A percentile compares a stretch with the other conserved stretches of the same genome.
Evolutionary conservation across 2,113 vertebrate genomes (phyloP).

Genomic region (Antechinus stuartii): DNA sequence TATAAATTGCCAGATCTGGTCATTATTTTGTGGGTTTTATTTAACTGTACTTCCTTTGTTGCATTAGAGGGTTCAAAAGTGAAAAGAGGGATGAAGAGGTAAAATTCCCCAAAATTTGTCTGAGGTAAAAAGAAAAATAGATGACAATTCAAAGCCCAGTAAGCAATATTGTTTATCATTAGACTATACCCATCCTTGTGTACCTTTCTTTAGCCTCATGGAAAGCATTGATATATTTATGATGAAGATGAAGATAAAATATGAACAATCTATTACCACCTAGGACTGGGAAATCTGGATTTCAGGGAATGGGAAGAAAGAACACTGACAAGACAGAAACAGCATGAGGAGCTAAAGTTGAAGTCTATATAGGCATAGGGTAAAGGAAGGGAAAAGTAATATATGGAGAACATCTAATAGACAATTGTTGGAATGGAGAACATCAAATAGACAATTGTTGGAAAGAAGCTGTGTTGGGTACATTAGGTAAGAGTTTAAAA

Average conservation of each 20-base stretch:
- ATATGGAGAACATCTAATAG: background rate
- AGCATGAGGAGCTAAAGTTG: background rate
- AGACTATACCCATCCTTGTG: background rate
- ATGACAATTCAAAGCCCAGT: background rate
- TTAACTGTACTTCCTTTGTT: background rate
- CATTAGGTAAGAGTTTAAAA: background rate
- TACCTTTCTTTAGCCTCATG: background rate
- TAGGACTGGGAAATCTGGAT: background rate
- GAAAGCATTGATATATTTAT: too few relatives aligned
- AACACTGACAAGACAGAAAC: conserved; percentile 1
- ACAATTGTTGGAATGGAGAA: background rate
- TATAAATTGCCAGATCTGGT: background rate
- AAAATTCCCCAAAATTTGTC: background rate
- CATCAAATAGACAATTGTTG: background rate
- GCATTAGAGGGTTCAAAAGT: background rate
- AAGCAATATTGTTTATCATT: background rate
- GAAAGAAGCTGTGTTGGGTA: background rate
- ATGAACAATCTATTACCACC: background rate
- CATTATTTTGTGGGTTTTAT: background rate
- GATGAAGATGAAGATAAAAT: background rate
- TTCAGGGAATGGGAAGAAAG: background rate
- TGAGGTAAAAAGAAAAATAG: background rate
- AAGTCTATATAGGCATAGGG: conserved; percentile 12
- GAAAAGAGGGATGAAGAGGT: background rate
- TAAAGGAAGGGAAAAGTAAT: background rate